phyloP scores from a whole-genome alignment of 2,113 vertebrate genomes.

The Patagioenas fasciata region DNA sequence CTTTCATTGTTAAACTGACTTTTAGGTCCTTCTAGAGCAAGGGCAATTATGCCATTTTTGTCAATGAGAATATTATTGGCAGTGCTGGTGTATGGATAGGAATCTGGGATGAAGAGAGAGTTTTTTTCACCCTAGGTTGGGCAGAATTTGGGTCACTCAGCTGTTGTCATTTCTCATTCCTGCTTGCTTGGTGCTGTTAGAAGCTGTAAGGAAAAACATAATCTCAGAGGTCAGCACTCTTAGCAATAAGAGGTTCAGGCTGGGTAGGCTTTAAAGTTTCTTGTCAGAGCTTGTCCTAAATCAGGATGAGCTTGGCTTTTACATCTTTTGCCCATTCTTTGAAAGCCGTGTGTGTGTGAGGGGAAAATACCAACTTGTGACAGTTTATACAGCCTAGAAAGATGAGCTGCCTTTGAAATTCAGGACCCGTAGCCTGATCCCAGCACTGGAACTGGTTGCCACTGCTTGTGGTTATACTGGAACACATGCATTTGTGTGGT shows the following conservation, averaged over 20 bases:
- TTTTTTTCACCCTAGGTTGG: neutral
- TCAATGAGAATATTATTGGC: neutral
- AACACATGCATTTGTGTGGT: neutral
- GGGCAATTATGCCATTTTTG: neutral
- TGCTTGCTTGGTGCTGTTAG: neutral
- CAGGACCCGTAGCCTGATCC: neutral
- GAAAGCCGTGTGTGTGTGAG: neutral
- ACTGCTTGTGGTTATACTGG: neutral
- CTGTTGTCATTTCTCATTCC: neutral
- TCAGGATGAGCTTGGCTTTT: neutral
- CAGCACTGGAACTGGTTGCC: neutral
- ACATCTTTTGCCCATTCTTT: fast-evolving
- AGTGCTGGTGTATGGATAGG: neutral
- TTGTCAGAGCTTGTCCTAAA: neutral
- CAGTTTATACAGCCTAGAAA: neutral
- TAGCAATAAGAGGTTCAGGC: neutral
- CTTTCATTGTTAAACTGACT: neutral
- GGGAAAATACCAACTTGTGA: neutral
- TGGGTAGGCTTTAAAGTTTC: neutral
- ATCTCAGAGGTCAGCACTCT: neutral
- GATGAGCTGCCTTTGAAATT: neutral
- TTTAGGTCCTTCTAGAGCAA: neutral
- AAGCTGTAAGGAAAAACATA: neutral
- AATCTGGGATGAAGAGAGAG: neutral
- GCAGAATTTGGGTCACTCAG: neutral